Percentiles rank a stretch among this genome's conserved stretches.
Conservation (phyloP, 2,888 invertebrate genomes). For the Mythimna lalbum region DNA sequence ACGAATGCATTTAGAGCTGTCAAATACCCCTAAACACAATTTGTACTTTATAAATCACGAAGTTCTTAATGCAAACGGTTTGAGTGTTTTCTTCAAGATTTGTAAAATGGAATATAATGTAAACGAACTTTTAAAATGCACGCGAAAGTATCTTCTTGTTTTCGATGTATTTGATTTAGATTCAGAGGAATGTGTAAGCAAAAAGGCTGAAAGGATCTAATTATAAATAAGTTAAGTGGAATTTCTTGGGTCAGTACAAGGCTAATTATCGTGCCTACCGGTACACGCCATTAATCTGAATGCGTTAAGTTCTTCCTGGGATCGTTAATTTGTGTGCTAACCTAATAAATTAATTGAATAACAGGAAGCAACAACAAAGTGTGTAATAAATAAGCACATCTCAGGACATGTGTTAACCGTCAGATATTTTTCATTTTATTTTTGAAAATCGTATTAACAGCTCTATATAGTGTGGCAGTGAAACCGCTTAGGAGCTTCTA, state of each 20-base stretch:
- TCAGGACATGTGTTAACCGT: slow-evolving; percentile 79
- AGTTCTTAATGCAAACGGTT: slow-evolving; percentile 53
- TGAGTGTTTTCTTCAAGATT: slow-evolving; percentile 38
- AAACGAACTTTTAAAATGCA: slow-evolving; percentile 26
- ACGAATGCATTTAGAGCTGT: slow-evolving; percentile 83
- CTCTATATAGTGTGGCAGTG: slow-evolving; percentile 77
- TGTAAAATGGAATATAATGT: slow-evolving; percentile 34
- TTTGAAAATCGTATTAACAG: slow-evolving; percentile 73
- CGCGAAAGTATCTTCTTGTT: slow-evolving; percentile 25
- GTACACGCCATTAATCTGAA: slow-evolving; percentile 74
- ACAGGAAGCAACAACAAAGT: slow-evolving; percentile 85
- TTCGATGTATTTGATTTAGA: slow-evolving; percentile 24
- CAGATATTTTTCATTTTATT: slow-evolving; percentile 77
- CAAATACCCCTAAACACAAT: slow-evolving; percentile 73
- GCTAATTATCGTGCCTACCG: slow-evolving; percentile 65
- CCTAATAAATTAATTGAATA: slow-evolving; percentile 86
- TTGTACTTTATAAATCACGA: slow-evolving; percentile 56
- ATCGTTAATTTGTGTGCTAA: slow-evolving; percentile 84
- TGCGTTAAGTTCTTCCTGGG: slow-evolving; percentile 83
- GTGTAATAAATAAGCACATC: slow-evolving; percentile 83
- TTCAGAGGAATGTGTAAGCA: slow-evolving; percentile 36
- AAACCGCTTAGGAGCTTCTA: slow-evolving; percentile 83
- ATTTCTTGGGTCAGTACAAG: slow-evolving; percentile 58
- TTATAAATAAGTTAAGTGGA: slow-evolving; percentile 53
- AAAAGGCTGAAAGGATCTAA: slow-evolving; percentile 47